phyloP scores from a whole-genome alignment of 2,888 invertebrate genomes.

The Cistogaster globosa region DNA sequence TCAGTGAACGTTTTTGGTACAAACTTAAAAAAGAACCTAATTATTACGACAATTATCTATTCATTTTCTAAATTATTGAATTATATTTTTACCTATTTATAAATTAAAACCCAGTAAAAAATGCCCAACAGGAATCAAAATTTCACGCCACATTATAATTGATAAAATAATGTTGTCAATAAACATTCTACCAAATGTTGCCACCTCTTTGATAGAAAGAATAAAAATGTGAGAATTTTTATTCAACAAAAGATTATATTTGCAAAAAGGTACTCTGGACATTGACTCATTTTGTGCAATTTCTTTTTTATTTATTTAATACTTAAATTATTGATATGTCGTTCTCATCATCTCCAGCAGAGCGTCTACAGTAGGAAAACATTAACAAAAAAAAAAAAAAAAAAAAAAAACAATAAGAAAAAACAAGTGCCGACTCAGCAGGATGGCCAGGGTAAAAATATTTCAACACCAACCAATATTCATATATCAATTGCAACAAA shows the following conservation, averaged over 20 bases:
- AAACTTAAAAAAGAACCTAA: too few relatives aligned
- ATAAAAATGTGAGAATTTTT: slow-evolving; percentile 49
- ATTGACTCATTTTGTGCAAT: slow-evolving; percentile 31
- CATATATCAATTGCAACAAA: slow-evolving; percentile 61
- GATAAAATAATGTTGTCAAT: slow-evolving; percentile 24
- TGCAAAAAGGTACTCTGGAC: slow-evolving; percentile 23
- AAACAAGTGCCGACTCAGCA: slow-evolving; percentile 65
- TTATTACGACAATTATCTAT: too few relatives aligned
- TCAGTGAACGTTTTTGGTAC: too few relatives aligned
- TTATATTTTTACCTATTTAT: neutral
- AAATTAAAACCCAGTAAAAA: slow-evolving; percentile 14
- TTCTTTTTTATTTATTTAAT: slow-evolving; percentile 14
- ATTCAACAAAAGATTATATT: slow-evolving; percentile 48
- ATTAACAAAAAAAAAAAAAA: slow-evolving; percentile 16
- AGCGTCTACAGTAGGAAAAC: slow-evolving; percentile 32
- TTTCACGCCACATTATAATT: slow-evolving; percentile 26
- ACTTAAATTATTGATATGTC: slow-evolving; percentile 28
- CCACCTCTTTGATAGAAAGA: slow-evolving; percentile 15
- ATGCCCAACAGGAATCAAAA: neutral
- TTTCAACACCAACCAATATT: slow-evolving; percentile 69
- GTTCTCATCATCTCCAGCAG: slow-evolving; percentile 65
- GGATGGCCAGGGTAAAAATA: slow-evolving; percentile 52
- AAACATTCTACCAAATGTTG: neutral
- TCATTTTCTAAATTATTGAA: too few relatives aligned
- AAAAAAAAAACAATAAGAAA: slow-evolving; percentile 29